Conservation (phyloP, 2,797 vertebrate species). For the Ctenopoma multispine region DNA sequence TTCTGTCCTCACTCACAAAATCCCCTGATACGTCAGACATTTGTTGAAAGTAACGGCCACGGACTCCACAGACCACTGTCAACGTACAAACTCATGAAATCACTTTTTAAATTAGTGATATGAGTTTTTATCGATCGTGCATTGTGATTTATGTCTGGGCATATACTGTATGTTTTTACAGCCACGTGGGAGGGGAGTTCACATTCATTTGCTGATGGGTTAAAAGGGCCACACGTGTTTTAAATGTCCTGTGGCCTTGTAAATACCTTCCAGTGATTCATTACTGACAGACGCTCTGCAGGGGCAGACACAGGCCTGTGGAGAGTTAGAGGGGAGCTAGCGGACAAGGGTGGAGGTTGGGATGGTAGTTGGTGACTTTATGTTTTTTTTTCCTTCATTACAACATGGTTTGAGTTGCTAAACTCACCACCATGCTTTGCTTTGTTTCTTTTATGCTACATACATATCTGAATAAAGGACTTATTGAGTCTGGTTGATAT, state of each 20-base stretch:
- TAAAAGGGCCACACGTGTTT: slow-evolving; percentile 76
- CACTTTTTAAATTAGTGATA: not conserved
- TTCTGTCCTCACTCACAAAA: slow-evolving; percentile 52
- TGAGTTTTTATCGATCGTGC: slow-evolving; percentile 14
- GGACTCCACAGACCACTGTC: slow-evolving; percentile 2
- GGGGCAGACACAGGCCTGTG: slow-evolving; percentile 49
- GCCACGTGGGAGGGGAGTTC: slow-evolving; percentile 30
- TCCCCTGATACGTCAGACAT: slow-evolving; percentile 37
- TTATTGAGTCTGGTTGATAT: not conserved
- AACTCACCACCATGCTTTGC: not conserved
- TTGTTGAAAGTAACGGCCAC: slow-evolving; percentile 7
- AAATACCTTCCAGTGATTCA: slow-evolving; percentile 81
- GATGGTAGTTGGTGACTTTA: slow-evolving; percentile 23
- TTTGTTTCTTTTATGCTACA: slow-evolving; percentile 3
- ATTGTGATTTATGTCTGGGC: not conserved
- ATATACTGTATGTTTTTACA: slow-evolving; percentile 35
- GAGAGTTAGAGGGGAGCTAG: slow-evolving; percentile 25
- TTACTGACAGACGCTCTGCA: slow-evolving; percentile 68
- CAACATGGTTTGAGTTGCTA: slow-evolving; percentile 17
- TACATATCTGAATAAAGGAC: not conserved
- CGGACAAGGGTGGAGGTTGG: slow-evolving; percentile 21
- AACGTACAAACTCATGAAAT: slow-evolving; percentile 2
- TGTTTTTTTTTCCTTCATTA: slow-evolving; percentile 14
- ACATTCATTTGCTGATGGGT: slow-evolving; percentile 53
- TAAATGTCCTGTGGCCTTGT: slow-evolving; percentile 78